Evolutionary conservation across 2,797 vertebrate genomes (phyloP).

Genomic region (Chiloscyllium punctatum): DNA sequence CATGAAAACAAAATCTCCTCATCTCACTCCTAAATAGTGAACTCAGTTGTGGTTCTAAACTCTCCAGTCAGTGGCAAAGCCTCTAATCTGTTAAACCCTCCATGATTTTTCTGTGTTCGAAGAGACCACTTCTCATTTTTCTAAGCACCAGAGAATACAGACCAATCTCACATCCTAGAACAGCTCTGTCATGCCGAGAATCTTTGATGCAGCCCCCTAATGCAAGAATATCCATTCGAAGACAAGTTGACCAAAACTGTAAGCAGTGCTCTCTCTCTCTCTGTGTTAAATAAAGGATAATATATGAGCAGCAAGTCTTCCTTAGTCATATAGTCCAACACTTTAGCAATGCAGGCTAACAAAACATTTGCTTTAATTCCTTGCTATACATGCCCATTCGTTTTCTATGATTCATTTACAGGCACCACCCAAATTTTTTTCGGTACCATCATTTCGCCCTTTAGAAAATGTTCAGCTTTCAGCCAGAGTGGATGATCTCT

Average conservation of each 20-base stretch:
- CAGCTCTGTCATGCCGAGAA: not conserved
- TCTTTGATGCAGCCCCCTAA: not conserved
- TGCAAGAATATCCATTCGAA: not conserved
- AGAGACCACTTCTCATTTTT: not conserved
- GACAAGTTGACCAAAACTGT: not conserved
- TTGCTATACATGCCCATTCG: not conserved
- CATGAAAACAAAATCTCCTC: not conserved
- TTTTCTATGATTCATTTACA: not conserved
- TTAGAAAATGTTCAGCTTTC: not conserved
- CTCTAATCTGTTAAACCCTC: not conserved
- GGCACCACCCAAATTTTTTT: not conserved
- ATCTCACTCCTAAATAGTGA: not conserved
- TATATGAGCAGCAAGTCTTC: not conserved
- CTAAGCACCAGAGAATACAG: not conserved
- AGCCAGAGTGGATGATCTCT: too few species aligned
- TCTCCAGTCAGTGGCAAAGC: not conserved
- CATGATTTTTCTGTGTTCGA: not conserved
- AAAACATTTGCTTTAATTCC: not conserved
- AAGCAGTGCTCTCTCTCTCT: not conserved
- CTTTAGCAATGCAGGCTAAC: not conserved
- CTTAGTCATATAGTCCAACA: not conserved
- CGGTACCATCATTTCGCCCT: not conserved
- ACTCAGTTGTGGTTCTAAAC: not conserved
- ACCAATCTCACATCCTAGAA: not conserved
- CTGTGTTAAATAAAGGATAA: not conserved